Conservation (phyloP, 2,888 invertebrate genomes). For the Trichacis sp. region DNA sequence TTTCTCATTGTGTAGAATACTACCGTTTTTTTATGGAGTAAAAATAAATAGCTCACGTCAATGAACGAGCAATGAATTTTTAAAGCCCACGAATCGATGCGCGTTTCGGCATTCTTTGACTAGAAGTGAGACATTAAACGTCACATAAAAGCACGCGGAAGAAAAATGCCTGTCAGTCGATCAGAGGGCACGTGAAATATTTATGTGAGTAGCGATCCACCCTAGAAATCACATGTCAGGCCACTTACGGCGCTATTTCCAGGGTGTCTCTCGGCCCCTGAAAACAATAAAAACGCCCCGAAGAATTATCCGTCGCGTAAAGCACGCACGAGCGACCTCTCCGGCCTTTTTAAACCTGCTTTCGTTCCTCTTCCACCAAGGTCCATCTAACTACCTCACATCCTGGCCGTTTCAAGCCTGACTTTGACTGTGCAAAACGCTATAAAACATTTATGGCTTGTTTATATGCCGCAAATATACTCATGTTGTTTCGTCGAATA, state of each 20-base stretch:
- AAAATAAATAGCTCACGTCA: too few species aligned
- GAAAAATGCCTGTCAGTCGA: slow-evolving; percentile 17
- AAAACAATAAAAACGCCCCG: slow-evolving; percentile 54
- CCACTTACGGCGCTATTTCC: slow-evolving; percentile 45
- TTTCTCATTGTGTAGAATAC: too few species aligned
- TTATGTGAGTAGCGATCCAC: slow-evolving; percentile 41
- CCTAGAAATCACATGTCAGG: slow-evolving; percentile 44
- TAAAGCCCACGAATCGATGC: neutral
- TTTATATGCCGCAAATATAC: slow-evolving; percentile 51
- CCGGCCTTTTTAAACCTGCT: slow-evolving; percentile 37
- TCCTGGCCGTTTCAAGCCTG: slow-evolving; percentile 2
- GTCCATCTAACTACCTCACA: neutral
- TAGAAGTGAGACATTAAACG: slow-evolving; percentile 1
- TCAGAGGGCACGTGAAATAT: slow-evolving; percentile 36
- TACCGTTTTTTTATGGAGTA: too few species aligned
- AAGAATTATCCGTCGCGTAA: slow-evolving; percentile 54
- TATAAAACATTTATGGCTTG: slow-evolving; percentile 61
- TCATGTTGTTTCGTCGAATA: neutral
- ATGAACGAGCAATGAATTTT: neutral
- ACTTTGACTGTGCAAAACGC: slow-evolving; percentile 30
- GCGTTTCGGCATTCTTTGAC: neutral
- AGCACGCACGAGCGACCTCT: slow-evolving; percentile 44
- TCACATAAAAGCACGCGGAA: slow-evolving; percentile 21
- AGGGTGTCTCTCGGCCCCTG: slow-evolving; percentile 42
- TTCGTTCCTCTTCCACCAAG: slow-evolving; percentile 8